phyloP scores from a whole-genome alignment of 2,888 invertebrate genomes.

The Leptopilina drosophilae region DNA sequence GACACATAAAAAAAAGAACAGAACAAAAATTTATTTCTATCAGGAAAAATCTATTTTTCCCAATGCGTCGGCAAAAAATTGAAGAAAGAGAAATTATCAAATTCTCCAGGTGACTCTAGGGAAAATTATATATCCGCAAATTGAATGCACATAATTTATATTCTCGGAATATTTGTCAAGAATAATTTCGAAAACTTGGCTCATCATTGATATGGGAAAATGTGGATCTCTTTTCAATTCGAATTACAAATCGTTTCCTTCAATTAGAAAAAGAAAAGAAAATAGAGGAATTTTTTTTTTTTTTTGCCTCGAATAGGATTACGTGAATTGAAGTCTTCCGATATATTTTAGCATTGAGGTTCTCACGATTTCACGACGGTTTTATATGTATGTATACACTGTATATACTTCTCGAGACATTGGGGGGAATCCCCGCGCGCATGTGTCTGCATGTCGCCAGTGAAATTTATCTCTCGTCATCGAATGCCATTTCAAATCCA shows the following conservation, averaged over 20 bases:
- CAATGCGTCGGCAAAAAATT: too few species aligned
- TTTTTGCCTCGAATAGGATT: constrained; percentile 3
- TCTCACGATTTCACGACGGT: constrained; percentile 44
- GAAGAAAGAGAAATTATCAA: neutral
- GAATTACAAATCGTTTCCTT: constrained; percentile 39
- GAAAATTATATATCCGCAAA: neutral
- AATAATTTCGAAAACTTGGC: constrained; percentile 23
- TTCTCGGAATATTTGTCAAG: constrained; percentile 29
- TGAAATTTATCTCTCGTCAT: constrained; percentile 40
- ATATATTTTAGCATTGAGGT: constrained; percentile 42
- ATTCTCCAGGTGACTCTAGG: too few species aligned
- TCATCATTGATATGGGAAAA: constrained; percentile 29
- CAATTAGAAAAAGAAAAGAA: constrained; percentile 23
- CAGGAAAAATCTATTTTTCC: too few species aligned
- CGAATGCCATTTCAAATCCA: constrained; percentile 33
- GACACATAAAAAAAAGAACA: neutral
- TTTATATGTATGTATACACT: too few species aligned
- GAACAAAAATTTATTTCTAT: too few species aligned
- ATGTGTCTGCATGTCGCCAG: constrained; percentile 40
- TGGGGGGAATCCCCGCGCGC: constrained; percentile 11
- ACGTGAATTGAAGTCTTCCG: constrained; percentile 32
- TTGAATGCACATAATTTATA: constrained; percentile 25
- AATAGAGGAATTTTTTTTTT: constrained; percentile 36
- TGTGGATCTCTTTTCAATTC: constrained; percentile 32
- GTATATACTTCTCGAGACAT: constrained; percentile 23